A percentile compares a stretch with the other conserved stretches of the same genome.
These are phyloP conservation scores for Oryzias celebensis DNA, from an alignment of 2,113 vertebrate species.

Conservation along the genomic window DNA sequence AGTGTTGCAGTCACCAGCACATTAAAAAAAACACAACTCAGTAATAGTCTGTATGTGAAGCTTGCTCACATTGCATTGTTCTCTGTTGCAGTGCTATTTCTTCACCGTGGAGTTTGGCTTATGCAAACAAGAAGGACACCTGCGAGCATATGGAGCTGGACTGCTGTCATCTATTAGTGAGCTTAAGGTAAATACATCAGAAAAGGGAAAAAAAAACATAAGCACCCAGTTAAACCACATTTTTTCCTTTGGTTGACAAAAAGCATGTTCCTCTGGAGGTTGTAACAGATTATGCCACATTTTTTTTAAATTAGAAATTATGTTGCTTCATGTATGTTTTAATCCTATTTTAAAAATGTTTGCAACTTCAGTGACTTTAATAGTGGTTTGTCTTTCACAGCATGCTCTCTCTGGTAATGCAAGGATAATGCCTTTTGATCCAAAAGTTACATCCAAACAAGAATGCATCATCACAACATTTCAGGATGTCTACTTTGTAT, in stretches of 20 bases:
- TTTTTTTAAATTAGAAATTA: not conserved
- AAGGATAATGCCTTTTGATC: slow-evolving; percentile 91
- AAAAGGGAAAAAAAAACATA: not conserved
- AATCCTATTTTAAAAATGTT: not conserved
- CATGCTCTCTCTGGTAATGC: slow-evolving; percentile 87
- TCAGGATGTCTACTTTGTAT: slow-evolving; percentile 94
- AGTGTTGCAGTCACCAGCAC: slow-evolving; percentile 33
- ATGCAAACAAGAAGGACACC: slow-evolving; percentile 93
- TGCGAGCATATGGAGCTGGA: slow-evolving; percentile 93
- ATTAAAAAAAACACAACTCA: not conserved
- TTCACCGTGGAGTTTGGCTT: slow-evolving; percentile 98
- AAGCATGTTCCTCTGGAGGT: too few relatives aligned
- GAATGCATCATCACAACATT: slow-evolving; percentile 96
- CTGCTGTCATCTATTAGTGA: slow-evolving; percentile 96
- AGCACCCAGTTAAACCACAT: too few relatives aligned
- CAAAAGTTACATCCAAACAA: slow-evolving; percentile 88
- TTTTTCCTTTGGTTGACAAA: too few relatives aligned
- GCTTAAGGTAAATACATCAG: slow-evolving; percentile 83
- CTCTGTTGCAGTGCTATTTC: slow-evolving; percentile 90
- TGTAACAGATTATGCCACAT: too few relatives aligned
- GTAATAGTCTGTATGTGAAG: not conserved
- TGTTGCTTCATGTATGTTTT: not conserved
- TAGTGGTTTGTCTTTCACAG: slow-evolving; percentile 61
- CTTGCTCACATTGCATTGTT: not conserved
- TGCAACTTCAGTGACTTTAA: not conserved